A percentile compares a stretch with the other conserved stretches of the same genome.
These are phyloP conservation scores for Dilophus febrilis DNA, from an alignment of 2,888 invertebrate species.

Conservation along the genomic window DNA sequence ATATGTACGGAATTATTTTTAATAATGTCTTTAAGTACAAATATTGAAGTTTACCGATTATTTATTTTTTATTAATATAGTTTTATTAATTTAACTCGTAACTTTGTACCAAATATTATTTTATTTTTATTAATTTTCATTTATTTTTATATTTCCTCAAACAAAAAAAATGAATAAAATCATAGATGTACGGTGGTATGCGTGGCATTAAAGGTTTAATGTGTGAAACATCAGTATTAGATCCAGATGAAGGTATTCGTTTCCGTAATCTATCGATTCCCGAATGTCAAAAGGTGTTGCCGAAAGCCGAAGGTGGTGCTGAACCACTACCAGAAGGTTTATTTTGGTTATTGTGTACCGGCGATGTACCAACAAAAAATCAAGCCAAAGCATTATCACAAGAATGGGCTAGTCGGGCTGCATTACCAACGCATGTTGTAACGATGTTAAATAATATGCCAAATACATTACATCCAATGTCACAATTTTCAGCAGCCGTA, in stretches of 20 bases:
- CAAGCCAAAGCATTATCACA: conserved; percentile 55
- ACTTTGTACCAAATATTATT: no score
- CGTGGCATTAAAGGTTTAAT: conserved; percentile 81
- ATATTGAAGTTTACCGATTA: no score
- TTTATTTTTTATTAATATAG: no score
- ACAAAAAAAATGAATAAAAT: no score
- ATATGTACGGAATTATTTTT: no score
- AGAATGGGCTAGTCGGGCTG: conserved; percentile 59
- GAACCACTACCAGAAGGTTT: conserved; percentile 86
- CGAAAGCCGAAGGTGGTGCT: conserved; percentile 54
- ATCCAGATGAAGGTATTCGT: conserved; percentile 83
- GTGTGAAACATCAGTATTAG: conserved; percentile 83
- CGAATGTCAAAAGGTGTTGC: conserved; percentile 75
- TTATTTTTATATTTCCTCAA: no score
- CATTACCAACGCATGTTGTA: conserved; percentile 62
- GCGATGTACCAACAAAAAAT: conserved; percentile 65
- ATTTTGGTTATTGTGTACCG: conserved; percentile 86
- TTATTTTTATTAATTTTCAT: no score
- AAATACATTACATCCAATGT: conserved; percentile 66
- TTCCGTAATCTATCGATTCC: conserved; percentile 86
- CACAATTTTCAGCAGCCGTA: conserved; percentile 65
- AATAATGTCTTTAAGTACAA: no score
- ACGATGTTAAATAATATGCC: conserved; percentile 72
- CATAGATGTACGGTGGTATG: conserved; percentile 76
- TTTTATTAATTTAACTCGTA: no score